These are phyloP conservation scores for Thereuonema tuberculata DNA, from an alignment of 1,140 invertebrate species.

Conservation along the genomic window DNA sequence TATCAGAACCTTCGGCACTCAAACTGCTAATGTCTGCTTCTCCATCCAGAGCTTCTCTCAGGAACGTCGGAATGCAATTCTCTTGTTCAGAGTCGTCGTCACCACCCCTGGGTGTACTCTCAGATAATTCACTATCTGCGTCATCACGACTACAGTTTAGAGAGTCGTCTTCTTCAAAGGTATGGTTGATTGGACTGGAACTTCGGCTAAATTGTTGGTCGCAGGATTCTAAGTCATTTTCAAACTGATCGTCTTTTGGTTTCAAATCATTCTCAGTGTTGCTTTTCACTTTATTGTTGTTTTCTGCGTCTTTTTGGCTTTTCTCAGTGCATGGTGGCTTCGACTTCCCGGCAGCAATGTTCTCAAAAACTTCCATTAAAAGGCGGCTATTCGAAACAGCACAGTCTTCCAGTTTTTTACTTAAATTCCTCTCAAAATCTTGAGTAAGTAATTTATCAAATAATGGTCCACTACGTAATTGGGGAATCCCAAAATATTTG, in stretches of 20 bases:
- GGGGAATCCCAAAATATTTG: constrained; percentile 36
- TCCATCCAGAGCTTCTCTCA: constrained; percentile 2
- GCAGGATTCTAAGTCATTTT: too few relatives aligned
- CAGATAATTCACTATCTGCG: not conserved
- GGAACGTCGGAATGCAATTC: not conserved
- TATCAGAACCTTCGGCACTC: too few relatives aligned
- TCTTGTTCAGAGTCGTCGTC: constrained; percentile 6
- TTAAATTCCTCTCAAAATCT: not conserved
- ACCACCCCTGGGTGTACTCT: not conserved
- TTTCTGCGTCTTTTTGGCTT: too few relatives aligned
- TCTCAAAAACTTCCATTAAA: too few relatives aligned
- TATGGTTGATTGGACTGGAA: too few relatives aligned
- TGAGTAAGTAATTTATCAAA: constrained; percentile 20
- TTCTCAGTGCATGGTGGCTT: too few relatives aligned
- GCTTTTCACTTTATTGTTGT: not conserved
- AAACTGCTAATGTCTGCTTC: not conserved
- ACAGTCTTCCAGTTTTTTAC: too few relatives aligned
- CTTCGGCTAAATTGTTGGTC: too few relatives aligned
- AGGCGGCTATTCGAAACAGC: too few relatives aligned
- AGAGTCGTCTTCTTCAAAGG: too few relatives aligned
- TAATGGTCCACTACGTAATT: constrained; percentile 22
- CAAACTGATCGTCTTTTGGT: not conserved
- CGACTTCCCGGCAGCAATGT: too few relatives aligned
- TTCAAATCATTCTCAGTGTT: not conserved
- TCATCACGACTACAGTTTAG: not conserved